Evolutionary conservation across 2,797 vertebrate species (phyloP).

Genomic region (Sebastes alutus): DNA sequence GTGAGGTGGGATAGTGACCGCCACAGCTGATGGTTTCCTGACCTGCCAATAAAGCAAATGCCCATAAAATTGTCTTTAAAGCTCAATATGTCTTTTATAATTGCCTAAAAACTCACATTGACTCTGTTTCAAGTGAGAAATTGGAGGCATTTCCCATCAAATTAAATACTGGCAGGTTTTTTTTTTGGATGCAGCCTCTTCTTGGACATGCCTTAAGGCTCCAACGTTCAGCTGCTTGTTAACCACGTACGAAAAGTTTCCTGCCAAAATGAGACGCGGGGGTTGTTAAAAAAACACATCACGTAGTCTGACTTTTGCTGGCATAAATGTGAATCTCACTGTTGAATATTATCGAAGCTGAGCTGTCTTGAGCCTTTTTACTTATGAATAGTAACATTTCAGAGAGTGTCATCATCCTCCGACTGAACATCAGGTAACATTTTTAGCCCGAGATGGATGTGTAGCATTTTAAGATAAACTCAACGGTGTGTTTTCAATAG

Average conservation of each 20-base stretch:
- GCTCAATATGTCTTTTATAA: background rate
- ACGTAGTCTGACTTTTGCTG: conserved; percentile 30
- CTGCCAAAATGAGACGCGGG: conserved; percentile 10
- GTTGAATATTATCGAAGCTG: conserved; percentile 45
- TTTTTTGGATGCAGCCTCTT: background rate
- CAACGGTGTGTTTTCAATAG: background rate
- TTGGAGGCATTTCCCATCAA: background rate
- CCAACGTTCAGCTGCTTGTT: background rate
- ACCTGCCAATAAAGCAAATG: background rate
- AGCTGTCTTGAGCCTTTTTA: conserved; percentile 46
- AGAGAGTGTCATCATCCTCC: conserved; percentile 68
- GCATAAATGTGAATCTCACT: conserved; percentile 36
- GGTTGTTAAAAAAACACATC: conserved; percentile 38
- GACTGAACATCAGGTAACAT: conserved; percentile 37
- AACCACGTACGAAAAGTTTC: conserved; percentile 1
- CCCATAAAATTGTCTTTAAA: background rate
- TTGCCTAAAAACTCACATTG: background rate
- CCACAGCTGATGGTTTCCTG: background rate
- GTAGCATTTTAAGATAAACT: conserved; percentile 4
- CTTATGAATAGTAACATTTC: conserved; percentile 66
- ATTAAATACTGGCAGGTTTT: background rate
- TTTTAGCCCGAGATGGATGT: conserved; percentile 3
- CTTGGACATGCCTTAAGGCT: background rate
- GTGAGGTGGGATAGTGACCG: background rate
- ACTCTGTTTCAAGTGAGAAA: background rate